Evolutionary conservation across 2,888 invertebrate species (phyloP), one percentile per base, ranked within the genome.

Genomic region (Herminia tarsipennalis): DNA sequence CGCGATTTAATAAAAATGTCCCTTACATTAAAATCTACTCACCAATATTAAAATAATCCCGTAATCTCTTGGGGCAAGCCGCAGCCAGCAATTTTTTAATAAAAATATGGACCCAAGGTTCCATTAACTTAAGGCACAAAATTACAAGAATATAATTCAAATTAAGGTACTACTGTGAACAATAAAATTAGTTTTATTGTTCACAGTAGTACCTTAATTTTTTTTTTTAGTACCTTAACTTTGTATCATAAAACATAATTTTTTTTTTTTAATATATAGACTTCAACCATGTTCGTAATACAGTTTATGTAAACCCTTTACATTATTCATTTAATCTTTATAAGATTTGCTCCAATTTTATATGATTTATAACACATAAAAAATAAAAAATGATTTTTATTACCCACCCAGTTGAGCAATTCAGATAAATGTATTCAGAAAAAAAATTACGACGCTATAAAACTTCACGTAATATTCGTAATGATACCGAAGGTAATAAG

Each of bases 381-480:
- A 49, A 47, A 45, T 50, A 45, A 47, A 63, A 58, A 60, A 53
- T 54, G 22, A 33, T 33, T 21, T 51, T 62, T 53, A 60, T 48
- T 41, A 48, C 45, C 3, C 37, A 30, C 6, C 56, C 44, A 44
- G 44, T 46, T 36, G 14, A 39, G 42, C 48, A 37, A 62, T 52
- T 47, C 24, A 46, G 29, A 56, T 45, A 46, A 60, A 53, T 53
- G 42, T 47, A 56, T 43, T 47, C 44, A 34, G 13, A 47, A 40
- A 53, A 4, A 6, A 1, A 41, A 42, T 53, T 56, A 60, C 46
- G 28, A 18, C 2, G 39, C 41, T 18, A 54, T 63, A 64, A 59
- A 64, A 63, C 43, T 53, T 63, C 30, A 63, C 34, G 24, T 38
- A 48, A 39, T 43, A 49, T 42, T 34, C 24, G 41, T 43, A 50